Evolutionary conservation across 2,113 vertebrate species (phyloP), one percentile per base, ranked within the genome.

Genomic region (Pelodiscus sinensis): DNA sequence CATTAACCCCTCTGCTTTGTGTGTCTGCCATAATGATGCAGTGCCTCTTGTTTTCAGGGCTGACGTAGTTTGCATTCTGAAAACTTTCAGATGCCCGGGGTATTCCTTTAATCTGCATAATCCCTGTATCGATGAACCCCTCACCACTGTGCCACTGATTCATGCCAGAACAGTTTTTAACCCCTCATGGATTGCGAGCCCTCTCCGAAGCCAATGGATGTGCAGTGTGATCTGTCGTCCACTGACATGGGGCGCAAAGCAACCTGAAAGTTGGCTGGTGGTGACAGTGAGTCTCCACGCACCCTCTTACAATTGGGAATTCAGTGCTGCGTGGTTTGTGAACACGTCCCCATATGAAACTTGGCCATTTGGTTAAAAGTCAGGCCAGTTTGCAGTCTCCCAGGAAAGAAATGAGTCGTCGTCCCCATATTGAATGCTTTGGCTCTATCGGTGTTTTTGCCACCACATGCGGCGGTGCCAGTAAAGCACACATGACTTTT

Each of bases 1-100:
- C 68, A 88, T 98, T 98, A 97, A 97, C 98, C 98, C 98, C 98
- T 97, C 97, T 97, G 98, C 99, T 99, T 99, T 99, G 98, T 99
- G 98, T 97, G 97, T 98, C 99, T 99, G 99, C 99, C 99, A 98
- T 98, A 98, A 99, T 99, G 99, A 99, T 99, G 99, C 99, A 99
- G 98, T 99, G 98, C 99, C 98, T 98, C 98, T 99, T 99, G 98
- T 99, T 98, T 97, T 95, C 92, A 96, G 98, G 90, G 96, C 96
- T 97, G 97, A 97, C 95, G 94, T 96, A 88, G 97, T 96, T 97
- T 98, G 97, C 98, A 98, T 98, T 98, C 97, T 96, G 97, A 98
- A 93, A 97, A 97, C 96, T 97, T 96, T 88, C 86, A 96, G 96
- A 97, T 97, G 96, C 97, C 3, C 90, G 93, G 97, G 93, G 94